phyloP scores from a whole-genome alignment of 2,797 vertebrate species.

The Lagorchestes hirsutus region DNA sequence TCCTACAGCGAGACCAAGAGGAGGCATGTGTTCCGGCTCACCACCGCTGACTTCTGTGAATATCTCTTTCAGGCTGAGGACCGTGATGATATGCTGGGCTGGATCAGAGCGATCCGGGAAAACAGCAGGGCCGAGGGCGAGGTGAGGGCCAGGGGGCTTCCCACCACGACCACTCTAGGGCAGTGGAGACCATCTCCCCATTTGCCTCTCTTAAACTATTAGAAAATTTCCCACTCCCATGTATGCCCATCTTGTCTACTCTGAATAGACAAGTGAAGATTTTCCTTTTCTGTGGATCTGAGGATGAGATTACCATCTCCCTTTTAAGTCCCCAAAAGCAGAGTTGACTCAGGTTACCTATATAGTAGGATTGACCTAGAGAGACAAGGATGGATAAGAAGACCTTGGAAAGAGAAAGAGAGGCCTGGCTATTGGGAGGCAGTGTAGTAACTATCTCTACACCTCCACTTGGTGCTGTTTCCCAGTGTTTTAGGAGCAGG shows the following conservation, averaged over 20 bases:
- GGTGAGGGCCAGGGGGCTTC: conserved; percentile 88
- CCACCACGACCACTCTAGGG: neutral
- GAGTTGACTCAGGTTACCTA: neutral
- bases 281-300: neutral
- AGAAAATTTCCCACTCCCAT: neutral
- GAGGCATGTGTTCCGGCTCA: conserved; percentile 96
- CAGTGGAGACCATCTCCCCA: neutral
- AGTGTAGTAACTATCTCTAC: neutral
- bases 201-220: neutral
- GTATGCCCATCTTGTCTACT: neutral
- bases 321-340: neutral
- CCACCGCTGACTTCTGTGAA: conserved; percentile 99
- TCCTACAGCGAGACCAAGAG: conserved; percentile 99
- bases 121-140: conserved; percentile 97
- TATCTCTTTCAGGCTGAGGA: conserved; percentile 99
- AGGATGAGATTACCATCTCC: conserved; percentile 1
- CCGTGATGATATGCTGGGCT: conserved; percentile 98
- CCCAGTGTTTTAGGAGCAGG: neutral
- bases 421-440: conserved; percentile 54
- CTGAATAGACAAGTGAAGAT: neutral
- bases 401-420: conserved; percentile 48
- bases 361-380: conserved; percentile 5
- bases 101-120: conserved; percentile 97
- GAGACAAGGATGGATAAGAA: neutral
- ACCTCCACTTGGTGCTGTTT: neutral